A percentile compares a stretch with the other conserved stretches of the same genome.
phyloP scores from a whole-genome alignment of 2,797 vertebrate species.

The Thaleichthys pacificus region DNA sequence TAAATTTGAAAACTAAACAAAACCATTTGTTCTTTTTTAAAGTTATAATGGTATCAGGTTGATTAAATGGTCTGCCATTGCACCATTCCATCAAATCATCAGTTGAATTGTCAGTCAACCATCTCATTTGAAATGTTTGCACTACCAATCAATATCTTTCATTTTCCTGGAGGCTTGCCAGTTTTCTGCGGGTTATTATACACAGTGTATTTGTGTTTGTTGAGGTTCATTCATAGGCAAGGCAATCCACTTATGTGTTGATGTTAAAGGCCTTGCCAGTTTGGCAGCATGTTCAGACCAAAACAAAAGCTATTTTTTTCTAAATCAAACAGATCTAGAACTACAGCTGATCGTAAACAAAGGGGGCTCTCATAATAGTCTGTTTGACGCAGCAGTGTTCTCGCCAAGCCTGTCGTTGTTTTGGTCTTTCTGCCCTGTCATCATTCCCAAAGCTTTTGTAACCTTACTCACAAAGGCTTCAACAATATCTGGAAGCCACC shows the following conservation, averaged over 20 bases:
- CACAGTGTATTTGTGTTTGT: neutral
- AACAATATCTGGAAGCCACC: conserved; percentile 71
- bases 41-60: too few relatives aligned
- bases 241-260: conserved; percentile 1
- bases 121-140: too few relatives aligned
- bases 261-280: conserved; percentile 1
- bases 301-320: neutral
- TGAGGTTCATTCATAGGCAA: neutral
- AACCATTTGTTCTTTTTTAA: too few relatives aligned
- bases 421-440: conserved; percentile 66
- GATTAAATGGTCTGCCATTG: too few relatives aligned
- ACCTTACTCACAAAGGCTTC: conserved; percentile 60
- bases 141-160: too few relatives aligned
- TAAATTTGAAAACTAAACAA: too few relatives aligned
- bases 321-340: conserved; percentile 60
- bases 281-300: conserved; percentile 7
- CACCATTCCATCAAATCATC: too few relatives aligned
- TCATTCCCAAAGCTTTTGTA: conserved; percentile 66
- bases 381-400: conserved; percentile 62
- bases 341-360: conserved; percentile 65
- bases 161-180: too few relatives aligned
- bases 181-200: too few relatives aligned
- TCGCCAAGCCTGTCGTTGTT: conserved; percentile 47
- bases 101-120: too few relatives aligned
- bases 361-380: conserved; percentile 53